Conservation (phyloP, 2,113 vertebrate species). For the Cygnus atratus region DNA sequence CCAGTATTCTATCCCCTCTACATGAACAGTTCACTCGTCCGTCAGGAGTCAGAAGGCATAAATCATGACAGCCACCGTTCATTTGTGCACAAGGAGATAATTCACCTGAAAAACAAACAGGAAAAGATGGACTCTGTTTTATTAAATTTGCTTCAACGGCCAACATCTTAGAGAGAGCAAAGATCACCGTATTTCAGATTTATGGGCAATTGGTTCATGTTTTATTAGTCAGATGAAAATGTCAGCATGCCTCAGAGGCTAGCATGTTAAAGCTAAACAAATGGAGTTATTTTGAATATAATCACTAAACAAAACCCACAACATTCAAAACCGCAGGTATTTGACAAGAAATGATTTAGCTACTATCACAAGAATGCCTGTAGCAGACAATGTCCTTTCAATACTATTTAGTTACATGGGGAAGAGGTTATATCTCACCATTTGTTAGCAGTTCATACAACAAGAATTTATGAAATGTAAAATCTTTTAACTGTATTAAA, state of each 20-base stretch:
- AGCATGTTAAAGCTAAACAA: not conserved
- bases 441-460: not conserved
- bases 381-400: not conserved
- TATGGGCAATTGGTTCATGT: not conserved
- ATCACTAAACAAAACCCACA: not conserved
- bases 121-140: not conserved
- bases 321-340: not conserved
- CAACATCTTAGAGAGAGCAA: not conserved
- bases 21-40: conserved; percentile 95
- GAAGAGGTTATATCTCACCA: not conserved
- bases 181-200: not conserved
- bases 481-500: not conserved
- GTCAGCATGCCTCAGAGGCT: not conserved
- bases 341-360: not conserved
- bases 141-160: conserved; percentile 19
- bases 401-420: not conserved
- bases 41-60: conserved; percentile 90
- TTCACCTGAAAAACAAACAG: conserved; percentile 83
- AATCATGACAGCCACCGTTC: conserved; percentile 95
- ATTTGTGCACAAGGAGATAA: conserved; percentile 88
- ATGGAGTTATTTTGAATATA: not conserved
- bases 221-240: not conserved
- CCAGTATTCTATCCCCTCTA: conserved; percentile 88
- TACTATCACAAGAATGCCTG: not conserved
- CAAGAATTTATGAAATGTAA: not conserved